These are phyloP conservation scores for Eupithecia pulchellata DNA, from an alignment of 2,888 invertebrate species.

Conservation along the genomic window DNA sequence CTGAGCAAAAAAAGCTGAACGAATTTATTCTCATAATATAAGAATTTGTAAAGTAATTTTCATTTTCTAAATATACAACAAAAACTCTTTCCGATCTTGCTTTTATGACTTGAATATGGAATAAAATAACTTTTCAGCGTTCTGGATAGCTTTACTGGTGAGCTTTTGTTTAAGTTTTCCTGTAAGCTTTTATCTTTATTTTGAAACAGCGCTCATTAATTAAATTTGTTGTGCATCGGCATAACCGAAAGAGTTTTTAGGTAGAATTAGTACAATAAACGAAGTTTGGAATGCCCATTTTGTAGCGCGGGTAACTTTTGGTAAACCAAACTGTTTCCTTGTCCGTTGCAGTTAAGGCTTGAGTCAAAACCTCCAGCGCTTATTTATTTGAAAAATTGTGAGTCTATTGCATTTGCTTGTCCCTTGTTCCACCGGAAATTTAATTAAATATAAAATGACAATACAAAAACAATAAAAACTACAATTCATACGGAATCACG, in stretches of 20 bases:
- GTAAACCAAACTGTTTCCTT: slow-evolving; percentile 28
- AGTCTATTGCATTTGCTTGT: too few relatives aligned
- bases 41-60: neutral
- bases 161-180: slow-evolving; percentile 7
- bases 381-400: neutral
- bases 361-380: neutral
- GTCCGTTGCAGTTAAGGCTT: neutral
- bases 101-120: slow-evolving; percentile 1
- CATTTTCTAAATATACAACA: slow-evolving; percentile 1
- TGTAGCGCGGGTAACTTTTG: slow-evolving; percentile 25
- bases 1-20: neutral
- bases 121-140: neutral
- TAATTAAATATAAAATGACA: neutral
- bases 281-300: slow-evolving; percentile 31
- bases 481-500: neutral
- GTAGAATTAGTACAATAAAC: slow-evolving; percentile 28
- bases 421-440: too few relatives aligned
- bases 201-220: slow-evolving; percentile 12
- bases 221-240: slow-evolving; percentile 11
- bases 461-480: neutral
- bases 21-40: neutral
- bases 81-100: neutral
- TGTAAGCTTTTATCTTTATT: slow-evolving; percentile 6
- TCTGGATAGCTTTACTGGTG: neutral
- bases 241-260: slow-evolving; percentile 16